These are phyloP conservation scores for Herpetotheres cachinnans DNA, from an alignment of 2,113 vertebrate genomes.

Conservation along the genomic window DNA sequence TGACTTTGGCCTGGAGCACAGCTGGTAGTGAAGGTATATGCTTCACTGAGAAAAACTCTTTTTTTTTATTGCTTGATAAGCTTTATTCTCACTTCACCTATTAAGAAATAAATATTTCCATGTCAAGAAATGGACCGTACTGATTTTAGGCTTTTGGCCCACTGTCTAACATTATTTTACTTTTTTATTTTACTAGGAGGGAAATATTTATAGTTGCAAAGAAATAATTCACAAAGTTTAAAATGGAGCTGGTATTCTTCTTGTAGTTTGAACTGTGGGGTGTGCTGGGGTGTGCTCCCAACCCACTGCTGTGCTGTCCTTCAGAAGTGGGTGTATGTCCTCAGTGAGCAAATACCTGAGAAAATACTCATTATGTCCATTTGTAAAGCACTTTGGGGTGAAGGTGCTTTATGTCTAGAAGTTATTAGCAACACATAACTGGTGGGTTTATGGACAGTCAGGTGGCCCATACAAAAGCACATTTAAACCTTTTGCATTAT, in stretches of 20 bases:
- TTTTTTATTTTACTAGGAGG: background rate
- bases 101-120: background rate
- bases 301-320: rapidly evolving
- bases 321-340: background rate
- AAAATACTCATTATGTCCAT: background rate
- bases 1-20: background rate
- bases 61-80: background rate
- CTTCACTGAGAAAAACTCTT: background rate
- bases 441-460: background rate
- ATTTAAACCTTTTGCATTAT: background rate
- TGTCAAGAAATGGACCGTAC: background rate
- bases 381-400: background rate
- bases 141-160: background rate
- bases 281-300: background rate
- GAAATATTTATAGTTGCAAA: background rate
- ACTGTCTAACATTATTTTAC: background rate
- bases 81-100: background rate
- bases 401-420: background rate
- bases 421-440: background rate
- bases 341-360: background rate
- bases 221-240: background rate
- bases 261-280: background rate
- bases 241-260: background rate
- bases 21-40: background rate
- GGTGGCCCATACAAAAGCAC: background rate